Base-by-base conservation (phyloP, 2,888 invertebrate species). In the Dysmachus trigonus region DNA sequence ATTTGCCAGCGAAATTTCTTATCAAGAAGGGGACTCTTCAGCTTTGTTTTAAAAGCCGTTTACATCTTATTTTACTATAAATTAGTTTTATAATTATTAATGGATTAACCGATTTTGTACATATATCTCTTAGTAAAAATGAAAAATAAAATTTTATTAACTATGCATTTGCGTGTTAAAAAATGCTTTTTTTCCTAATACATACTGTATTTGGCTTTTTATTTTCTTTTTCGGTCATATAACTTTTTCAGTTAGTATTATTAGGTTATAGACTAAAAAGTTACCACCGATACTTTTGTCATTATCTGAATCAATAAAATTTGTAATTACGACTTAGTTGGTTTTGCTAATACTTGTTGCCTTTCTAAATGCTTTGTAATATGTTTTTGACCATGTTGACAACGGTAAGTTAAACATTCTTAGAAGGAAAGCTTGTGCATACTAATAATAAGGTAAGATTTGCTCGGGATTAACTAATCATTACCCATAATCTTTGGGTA, bases 31-130 rank as follows among this genome's bases (percentile, higher is more conserved):
- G 38, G 72, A 30, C 83, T 38, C 72, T 72, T 83, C 38, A 83
- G 83, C 83, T 83, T 83, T 83, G 83, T 83, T 83, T 83, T 83
- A 83, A 83, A 83, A 83, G 83, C 83, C 72, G 38, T 82, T 82
- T 82, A 62, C 35, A 82, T 82, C 53, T 33, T 82, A 62, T n/a
- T 62, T 33, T 82, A 82, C 53, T 62, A 82, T 82, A 62, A 71
- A 82, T 62, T 82, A 82, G 62, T 35, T 15, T 83, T 72, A 83
- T 71, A 83, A 72, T 83, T 72, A 83, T 72, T 72, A 72, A 72
- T 41, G 71, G 27, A 41, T 83, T 83, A 83, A 72, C 31, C 33
- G 83, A 71, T 72, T 83, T 72, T 72, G 72, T 83, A 72, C 72
- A 83, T 72, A 83, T 83, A 83, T 41, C 35, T 72, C 71, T 83